Evolutionary conservation across 2,797 vertebrate species (phyloP).

Genomic region (Mormyrops attenuatus): DNA sequence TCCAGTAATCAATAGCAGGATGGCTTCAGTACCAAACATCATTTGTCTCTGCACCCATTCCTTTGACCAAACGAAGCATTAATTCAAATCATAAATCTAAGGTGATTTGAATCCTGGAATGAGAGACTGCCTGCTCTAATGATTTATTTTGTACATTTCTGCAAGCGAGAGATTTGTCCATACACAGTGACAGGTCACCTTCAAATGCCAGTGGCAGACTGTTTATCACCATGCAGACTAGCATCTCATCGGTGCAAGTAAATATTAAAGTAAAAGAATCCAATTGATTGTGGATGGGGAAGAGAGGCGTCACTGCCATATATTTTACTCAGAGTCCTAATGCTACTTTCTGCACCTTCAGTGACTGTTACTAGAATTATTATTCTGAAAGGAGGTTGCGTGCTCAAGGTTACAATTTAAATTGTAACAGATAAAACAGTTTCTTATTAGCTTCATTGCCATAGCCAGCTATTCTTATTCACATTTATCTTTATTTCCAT

Average conservation of each 20-base stretch:
- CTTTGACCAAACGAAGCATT: constrained; percentile 99
- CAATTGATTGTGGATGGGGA: constrained; percentile 98
- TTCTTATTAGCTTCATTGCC: constrained; percentile 83
- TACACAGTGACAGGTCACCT: constrained; percentile 99
- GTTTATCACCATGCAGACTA: constrained; percentile 99
- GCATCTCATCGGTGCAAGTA: constrained; percentile 99
- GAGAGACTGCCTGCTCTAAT: constrained; percentile 75
- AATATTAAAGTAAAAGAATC: constrained; percentile 99
- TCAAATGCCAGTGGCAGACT: constrained; percentile 99
- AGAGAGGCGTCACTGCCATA: constrained; percentile 83
- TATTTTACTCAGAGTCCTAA: constrained; percentile 91
- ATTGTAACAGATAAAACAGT: constrained; percentile 83
- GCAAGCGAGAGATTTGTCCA: constrained; percentile 99
- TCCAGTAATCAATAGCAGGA: constrained; percentile 99
- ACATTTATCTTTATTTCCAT: constrained; percentile 80
- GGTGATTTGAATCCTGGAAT: constrained; percentile 99
- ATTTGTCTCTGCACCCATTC: constrained; percentile 97
- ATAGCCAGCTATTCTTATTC: constrained; percentile 69
- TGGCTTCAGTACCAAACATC: constrained; percentile 99
- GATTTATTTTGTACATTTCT: constrained; percentile 32
- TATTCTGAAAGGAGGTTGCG: constrained; percentile 73
- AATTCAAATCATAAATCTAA: constrained; percentile 99
- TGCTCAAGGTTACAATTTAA: constrained; percentile 89
- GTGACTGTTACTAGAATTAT: constrained; percentile 65
- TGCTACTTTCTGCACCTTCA: constrained; percentile 66